Percentiles rank a stretch among this genome's conserved stretches.
These are phyloP conservation scores for Tenthredo notha DNA, from an alignment of 2,888 invertebrate species.

Conservation along the genomic window DNA sequence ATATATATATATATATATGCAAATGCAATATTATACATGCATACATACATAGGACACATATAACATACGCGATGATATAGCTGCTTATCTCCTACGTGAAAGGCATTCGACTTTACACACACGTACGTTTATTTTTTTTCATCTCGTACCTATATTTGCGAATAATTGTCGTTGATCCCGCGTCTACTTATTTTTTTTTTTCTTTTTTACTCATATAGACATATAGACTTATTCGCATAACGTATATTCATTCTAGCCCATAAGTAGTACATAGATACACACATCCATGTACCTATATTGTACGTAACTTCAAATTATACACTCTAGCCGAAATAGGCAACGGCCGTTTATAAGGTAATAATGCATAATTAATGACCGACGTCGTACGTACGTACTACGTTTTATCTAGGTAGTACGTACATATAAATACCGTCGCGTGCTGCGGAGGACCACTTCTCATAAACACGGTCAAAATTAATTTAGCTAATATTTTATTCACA, in stretches of 20 bases:
- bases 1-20: no score
- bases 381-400: slow-evolving; percentile 15
- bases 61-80: neutral
- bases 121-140: neutral
- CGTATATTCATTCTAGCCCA: neutral
- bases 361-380: slow-evolving; percentile 68
- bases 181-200: neutral
- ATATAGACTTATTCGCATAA: neutral
- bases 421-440: neutral
- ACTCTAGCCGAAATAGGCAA: neutral
- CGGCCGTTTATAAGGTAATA: slow-evolving; percentile 65
- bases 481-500: no score
- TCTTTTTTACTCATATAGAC: neutral
- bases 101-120: neutral
- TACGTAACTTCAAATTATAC: neutral
- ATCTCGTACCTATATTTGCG: neutral
- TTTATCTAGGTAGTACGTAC: neutral
- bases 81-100: neutral
- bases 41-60: neutral
- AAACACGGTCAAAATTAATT: no score
- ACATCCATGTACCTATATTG: neutral
- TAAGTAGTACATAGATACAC: neutral
- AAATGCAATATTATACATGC: neutral
- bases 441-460: no score
- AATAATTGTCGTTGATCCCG: slow-evolving; percentile 3